Conservation (phyloP, 2,797 vertebrate genomes). For the Karalla daura region DNA sequence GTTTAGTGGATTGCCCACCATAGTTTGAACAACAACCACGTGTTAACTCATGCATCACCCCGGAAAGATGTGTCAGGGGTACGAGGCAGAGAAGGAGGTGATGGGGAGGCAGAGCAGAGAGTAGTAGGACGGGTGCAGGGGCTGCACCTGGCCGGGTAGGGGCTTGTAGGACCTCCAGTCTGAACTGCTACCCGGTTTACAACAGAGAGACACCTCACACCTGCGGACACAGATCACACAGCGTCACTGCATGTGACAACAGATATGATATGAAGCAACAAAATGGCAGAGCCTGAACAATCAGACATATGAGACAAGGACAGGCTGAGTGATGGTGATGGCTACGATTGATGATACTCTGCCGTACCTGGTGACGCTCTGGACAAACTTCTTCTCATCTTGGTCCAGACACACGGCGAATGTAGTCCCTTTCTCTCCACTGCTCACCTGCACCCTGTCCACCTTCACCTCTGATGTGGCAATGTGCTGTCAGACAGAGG, state of each 20-base stretch:
- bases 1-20: neutral
- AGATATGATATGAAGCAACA: too few relatives aligned
- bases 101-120: slow-evolving; percentile 95
- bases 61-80: slow-evolving; percentile 71
- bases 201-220: slow-evolving; percentile 94
- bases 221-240: slow-evolving; percentile 66
- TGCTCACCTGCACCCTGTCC: slow-evolving; percentile 87
- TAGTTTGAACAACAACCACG: too few relatives aligned
- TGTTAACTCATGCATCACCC: neutral
- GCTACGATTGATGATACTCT: neutral
- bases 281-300: too few relatives aligned
- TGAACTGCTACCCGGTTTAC: slow-evolving; percentile 86
- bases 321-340: too few relatives aligned
- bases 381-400: slow-evolving; percentile 95
- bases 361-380: slow-evolving; percentile 90
- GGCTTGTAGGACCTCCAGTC: slow-evolving; percentile 76
- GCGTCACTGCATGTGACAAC: neutral
- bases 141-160: slow-evolving; percentile 68
- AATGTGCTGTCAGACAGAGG: slow-evolving; percentile 85
- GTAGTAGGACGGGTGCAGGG: slow-evolving; percentile 84
- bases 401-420: slow-evolving; percentile 95
- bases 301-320: too few relatives aligned
- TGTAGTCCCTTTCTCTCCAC: slow-evolving; percentile 79
- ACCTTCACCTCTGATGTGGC: slow-evolving; percentile 89
- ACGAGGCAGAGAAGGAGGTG: slow-evolving; percentile 90